Evolutionary conservation across 2,113 vertebrate species (phyloP).

Genomic region (Porphyrio hochstetteri): DNA sequence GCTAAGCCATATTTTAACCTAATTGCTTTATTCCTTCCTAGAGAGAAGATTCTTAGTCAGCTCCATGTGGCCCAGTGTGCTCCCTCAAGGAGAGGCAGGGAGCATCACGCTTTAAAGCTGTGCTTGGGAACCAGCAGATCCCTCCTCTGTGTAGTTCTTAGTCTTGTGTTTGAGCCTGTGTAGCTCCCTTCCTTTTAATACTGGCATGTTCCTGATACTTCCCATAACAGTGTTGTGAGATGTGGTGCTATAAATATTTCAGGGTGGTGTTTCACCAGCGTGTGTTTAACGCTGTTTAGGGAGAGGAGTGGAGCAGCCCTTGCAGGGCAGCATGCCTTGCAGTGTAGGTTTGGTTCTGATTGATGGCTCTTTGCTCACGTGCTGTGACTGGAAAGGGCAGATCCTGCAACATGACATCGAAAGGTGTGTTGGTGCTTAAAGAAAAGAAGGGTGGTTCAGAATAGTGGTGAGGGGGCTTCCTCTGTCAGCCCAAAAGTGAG

Average conservation of each 20-base stretch:
- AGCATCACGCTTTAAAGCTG: neutral
- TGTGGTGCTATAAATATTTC: neutral
- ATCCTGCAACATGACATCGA: neutral
- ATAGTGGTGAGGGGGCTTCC: neutral
- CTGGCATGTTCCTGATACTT: neutral
- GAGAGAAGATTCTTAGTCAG: neutral
- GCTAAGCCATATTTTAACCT: constrained; percentile 21
- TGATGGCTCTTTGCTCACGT: neutral
- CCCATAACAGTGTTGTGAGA: neutral
- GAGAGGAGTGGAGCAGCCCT: neutral
- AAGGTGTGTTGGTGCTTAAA: neutral
- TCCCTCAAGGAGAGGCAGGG: neutral
- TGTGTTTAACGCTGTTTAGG: neutral
- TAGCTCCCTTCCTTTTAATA: neutral
- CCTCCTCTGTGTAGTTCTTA: neutral
- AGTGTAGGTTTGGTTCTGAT: neutral
- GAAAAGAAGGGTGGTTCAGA: too few relatives aligned
- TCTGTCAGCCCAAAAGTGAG: neutral
- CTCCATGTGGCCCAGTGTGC: neutral
- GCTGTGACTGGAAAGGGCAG: neutral
- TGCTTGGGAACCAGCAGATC: neutral
- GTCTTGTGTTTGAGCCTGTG: neutral
- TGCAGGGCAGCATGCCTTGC: neutral
- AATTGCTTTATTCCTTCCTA: neutral
- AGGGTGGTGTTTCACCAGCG: neutral